Conservation (phyloP, 2,888 invertebrate species). For the Hemicrepidius hirtus region DNA sequence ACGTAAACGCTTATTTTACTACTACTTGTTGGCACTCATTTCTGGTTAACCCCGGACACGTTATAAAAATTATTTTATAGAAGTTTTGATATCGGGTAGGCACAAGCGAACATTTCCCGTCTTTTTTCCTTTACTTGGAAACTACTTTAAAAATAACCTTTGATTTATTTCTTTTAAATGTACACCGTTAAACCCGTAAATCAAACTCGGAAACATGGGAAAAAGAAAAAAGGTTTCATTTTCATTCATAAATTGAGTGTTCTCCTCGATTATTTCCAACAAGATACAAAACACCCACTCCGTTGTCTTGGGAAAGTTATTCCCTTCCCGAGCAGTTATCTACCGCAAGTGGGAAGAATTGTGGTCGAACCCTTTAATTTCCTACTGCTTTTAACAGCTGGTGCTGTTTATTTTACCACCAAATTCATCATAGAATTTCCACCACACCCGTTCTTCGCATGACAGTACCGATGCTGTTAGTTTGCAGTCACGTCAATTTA, state of each 20-base stretch:
- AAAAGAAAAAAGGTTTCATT: not conserved
- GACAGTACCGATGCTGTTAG: slow-evolving; percentile 12
- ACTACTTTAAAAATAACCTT: too few species aligned
- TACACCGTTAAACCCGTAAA: too few species aligned
- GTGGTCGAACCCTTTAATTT: slow-evolving; percentile 15
- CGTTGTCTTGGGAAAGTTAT: not conserved
- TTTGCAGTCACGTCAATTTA: slow-evolving; percentile 38
- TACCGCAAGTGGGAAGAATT: slow-evolving; percentile 11
- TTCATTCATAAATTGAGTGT: not conserved
- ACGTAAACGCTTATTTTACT: slow-evolving; percentile 7
- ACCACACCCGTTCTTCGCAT: slow-evolving; percentile 3
- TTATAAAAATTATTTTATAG: not conserved
- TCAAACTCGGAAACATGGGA: too few species aligned
- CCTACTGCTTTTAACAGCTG: slow-evolving; percentile 11
- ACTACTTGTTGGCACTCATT: slow-evolving; percentile 12
- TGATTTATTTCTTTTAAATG: too few species aligned
- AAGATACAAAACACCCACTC: slow-evolving; percentile 1
- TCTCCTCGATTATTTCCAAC: not conserved
- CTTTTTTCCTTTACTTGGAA: too few species aligned
- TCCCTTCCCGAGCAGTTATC: not conserved
- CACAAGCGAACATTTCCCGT: too few species aligned
- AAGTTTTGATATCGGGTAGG: not conserved
- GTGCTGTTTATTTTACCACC: slow-evolving; percentile 5
- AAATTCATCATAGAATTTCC: slow-evolving; percentile 20
- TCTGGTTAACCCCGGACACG: not conserved